Evolutionary conservation across 2,888 invertebrate species (phyloP).

Genomic region (Mallateleia sp.): DNA sequence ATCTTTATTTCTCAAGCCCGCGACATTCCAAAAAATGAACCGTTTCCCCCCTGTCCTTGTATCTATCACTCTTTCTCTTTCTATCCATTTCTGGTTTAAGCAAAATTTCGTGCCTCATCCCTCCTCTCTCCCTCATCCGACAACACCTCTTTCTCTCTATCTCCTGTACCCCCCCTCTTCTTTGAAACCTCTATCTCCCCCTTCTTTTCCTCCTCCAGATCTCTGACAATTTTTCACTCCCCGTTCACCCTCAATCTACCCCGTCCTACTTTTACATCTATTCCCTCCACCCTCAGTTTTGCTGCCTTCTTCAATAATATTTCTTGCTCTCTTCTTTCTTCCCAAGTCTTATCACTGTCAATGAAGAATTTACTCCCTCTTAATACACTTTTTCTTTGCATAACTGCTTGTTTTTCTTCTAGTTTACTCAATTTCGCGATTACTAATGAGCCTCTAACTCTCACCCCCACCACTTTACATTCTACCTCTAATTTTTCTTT

Average conservation of each 20-base stretch:
- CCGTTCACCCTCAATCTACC: slow-evolving; percentile 37
- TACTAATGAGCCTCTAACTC: no score
- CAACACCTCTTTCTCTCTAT: no score
- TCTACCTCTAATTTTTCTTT: no score
- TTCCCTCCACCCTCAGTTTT: slow-evolving; percentile 23
- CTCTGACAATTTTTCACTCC: slow-evolving; percentile 26
- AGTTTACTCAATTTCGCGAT: no score
- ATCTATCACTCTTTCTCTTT: neutral
- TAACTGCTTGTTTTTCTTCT: slow-evolving; percentile 45
- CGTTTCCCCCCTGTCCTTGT: neutral
- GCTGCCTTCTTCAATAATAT: slow-evolving; percentile 30
- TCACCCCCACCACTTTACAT: no score
- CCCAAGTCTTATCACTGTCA: slow-evolving; percentile 46
- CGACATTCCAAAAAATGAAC: slow-evolving; percentile 43
- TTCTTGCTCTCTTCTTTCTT: slow-evolving; percentile 52
- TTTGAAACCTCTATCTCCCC: neutral
- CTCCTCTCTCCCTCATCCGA: neutral
- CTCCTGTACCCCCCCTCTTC: no score
- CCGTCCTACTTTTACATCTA: slow-evolving; percentile 27
- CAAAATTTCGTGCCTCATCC: neutral
- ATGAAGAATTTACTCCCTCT: slow-evolving; percentile 41
- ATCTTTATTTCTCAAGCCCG: slow-evolving; percentile 43
- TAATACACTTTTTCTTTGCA: slow-evolving; percentile 40
- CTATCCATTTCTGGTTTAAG: neutral
- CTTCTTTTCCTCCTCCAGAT: slow-evolving; percentile 9